These are phyloP conservation scores for Drosophila saltans DNA, from an alignment of 1,140 invertebrate genomes.

Conservation along the genomic window DNA sequence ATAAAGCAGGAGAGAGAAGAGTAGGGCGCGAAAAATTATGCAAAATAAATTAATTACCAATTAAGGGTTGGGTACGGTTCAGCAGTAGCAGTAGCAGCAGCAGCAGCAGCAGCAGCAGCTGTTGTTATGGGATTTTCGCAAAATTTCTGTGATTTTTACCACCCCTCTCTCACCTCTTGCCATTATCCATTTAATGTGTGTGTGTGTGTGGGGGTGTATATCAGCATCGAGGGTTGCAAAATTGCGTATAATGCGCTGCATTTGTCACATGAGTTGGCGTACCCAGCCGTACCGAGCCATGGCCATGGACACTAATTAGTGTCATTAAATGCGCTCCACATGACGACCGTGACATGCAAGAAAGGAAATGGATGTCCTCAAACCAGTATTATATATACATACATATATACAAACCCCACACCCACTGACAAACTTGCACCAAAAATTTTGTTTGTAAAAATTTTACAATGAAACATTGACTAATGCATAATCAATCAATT, in stretches of 20 bases:
- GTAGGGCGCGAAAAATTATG: conserved; percentile 70
- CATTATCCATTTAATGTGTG: background rate
- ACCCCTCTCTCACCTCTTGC: background rate
- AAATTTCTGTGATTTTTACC: conserved; percentile 30
- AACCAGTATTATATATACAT: background rate
- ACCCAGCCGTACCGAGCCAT: conserved; percentile 20
- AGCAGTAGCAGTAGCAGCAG: background rate
- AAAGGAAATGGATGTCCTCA: background rate
- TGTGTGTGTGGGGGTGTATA: background rate
- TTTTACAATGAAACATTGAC: background rate
- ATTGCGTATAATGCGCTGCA: conserved; percentile 43
- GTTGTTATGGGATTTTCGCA: conserved; percentile 57
- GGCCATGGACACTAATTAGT: conserved; percentile 75
- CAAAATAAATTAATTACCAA: conserved; percentile 81
- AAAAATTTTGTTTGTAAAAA: no score
- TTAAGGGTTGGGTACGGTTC: conserved; percentile 48
- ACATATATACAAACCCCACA: background rate
- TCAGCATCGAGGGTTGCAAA: conserved; percentile 35
- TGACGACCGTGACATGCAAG: conserved; percentile 19
- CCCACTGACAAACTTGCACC: background rate
- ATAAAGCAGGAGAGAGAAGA: background rate
- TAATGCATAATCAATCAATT: background rate
- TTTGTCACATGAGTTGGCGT: conserved; percentile 73
- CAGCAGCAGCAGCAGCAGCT: conserved; percentile 50
- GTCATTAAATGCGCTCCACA: conserved; percentile 74